phyloP scores from a whole-genome alignment of 1,140 invertebrate species.

The Batillaria attramentaria region DNA sequence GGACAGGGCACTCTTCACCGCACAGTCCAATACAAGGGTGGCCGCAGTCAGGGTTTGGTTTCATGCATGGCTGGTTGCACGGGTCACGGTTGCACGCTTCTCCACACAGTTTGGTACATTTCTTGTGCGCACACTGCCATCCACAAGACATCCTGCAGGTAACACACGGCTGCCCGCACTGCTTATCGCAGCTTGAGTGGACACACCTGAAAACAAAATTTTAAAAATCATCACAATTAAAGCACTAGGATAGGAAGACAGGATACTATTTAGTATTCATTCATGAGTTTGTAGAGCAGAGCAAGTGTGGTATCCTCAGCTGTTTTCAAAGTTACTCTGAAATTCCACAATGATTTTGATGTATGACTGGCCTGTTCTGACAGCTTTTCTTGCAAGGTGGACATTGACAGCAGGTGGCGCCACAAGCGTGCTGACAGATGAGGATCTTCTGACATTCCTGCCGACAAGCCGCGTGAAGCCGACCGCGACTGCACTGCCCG shows the following conservation, averaged over 20 bases:
- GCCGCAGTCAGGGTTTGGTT: conserved; percentile 72
- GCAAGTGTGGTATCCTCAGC: no score
- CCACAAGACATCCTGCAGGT: conserved; percentile 73
- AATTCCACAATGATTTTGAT: no score
- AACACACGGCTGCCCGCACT: conserved; percentile 77
- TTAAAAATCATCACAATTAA: no score
- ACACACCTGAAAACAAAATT: conserved; percentile 16
- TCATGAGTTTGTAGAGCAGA: no score
- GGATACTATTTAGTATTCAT: no score
- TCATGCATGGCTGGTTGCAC: conserved; percentile 70
- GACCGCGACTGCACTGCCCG: conserved; percentile 75
- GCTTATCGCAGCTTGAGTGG: conserved; percentile 72
- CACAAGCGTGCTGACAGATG: conserved; percentile 70
- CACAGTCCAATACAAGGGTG: conserved; percentile 78
- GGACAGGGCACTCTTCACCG: conserved; percentile 77
- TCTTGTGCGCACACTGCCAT: conserved; percentile 74
- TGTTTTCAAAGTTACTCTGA: no score
- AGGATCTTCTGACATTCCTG: conserved; percentile 64
- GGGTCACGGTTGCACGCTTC: conserved; percentile 75
- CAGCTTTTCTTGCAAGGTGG: conserved; percentile 74
- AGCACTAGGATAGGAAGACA: no score
- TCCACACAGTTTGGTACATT: conserved; percentile 75
- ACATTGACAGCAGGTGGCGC: conserved; percentile 68
- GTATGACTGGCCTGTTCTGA: conserved; percentile 22
- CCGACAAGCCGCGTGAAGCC: conserved; percentile 75